Base-by-base conservation (phyloP, 2,888 invertebrate genomes). In the Pachliopta kotzebuea region DNA sequence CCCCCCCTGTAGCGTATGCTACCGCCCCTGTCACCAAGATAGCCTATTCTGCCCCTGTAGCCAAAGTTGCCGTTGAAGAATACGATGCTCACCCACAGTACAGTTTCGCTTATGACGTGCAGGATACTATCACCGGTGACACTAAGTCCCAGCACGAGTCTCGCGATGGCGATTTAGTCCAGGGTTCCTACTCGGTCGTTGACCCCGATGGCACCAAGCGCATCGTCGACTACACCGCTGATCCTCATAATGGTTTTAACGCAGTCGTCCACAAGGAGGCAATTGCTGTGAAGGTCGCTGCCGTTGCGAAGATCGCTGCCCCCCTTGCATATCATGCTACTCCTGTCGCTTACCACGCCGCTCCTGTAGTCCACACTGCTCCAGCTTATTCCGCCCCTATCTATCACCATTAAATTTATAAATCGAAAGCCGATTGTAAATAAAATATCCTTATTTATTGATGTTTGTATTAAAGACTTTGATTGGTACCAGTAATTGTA, bases 141-240 rank as follows among this genome's bases (percentile, higher is more conserved):
- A 85, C 86, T 68, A 90, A 90, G 80, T 77, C 76, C 70, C 90
- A 90, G 70, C 90, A 90, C 74, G 90, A 90, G 74, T 82, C 73
- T 70, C 88, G 90, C 73, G 85, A 90, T 66, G 90, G 90, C 49
- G 90, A 90, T 55, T 85, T 87, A 49, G 90, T 90, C n/a, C 82
- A 85, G 52, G 93, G 93, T 66, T 90, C 91, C 61, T 93, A 93
- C 85, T 92, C 92, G 71, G 85, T 93, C 9, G 86, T 87, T 42
- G 93, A 93, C 74, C 86, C 93, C 61, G 93, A 93, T 69, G 93
- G 93, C 74, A 91, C 90, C 76, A 89, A 87, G 77, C 91, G 93
- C 71, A 92, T 88, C 63, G 93, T 93, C 2, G 93, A 93, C 57
- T 90, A 90, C 83, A 86, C 86, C 69, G 88, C 90, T 56, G 88